phyloP scores from a whole-genome alignment of 2,888 invertebrate species.

The Rhopalosiphum nymphaeae region DNA sequence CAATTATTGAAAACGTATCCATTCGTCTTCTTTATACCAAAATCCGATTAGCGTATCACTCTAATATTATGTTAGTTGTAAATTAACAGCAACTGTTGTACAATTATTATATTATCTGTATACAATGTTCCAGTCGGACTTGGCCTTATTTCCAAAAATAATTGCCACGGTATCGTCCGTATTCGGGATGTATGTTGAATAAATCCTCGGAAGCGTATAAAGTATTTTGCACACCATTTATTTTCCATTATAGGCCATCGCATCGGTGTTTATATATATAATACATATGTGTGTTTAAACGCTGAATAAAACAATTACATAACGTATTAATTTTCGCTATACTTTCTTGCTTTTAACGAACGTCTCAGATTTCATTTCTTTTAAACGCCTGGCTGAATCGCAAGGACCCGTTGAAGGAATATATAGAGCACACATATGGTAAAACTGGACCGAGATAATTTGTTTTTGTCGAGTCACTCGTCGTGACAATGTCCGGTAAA shows the following conservation, averaged over 20 bases:
- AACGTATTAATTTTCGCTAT: background rate
- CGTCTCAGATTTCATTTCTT: constrained; percentile 30
- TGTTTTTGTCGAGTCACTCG: constrained; percentile 16
- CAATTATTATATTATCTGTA: background rate
- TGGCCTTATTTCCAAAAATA: constrained; percentile 43
- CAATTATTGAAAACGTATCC: background rate
- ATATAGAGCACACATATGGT: background rate
- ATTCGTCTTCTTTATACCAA: background rate
- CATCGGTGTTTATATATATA: background rate
- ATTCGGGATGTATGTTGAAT: background rate
- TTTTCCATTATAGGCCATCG: background rate
- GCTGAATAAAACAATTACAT: background rate
- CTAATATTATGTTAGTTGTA: background rate
- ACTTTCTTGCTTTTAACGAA: background rate
- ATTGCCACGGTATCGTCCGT: background rate
- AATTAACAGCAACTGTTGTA: background rate
- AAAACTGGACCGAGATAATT: background rate
- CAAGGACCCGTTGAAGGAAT: background rate
- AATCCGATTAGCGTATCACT: background rate
- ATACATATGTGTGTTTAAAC: background rate
- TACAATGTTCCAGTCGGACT: constrained; percentile 51
- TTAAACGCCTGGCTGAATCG: constrained; percentile 18
- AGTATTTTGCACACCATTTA: background rate
- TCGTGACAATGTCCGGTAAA: background rate
- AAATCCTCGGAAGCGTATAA: constrained; percentile 33